Conservation (phyloP, 2,888 invertebrate genomes). For the Troglohyphantes excavatus region DNA sequence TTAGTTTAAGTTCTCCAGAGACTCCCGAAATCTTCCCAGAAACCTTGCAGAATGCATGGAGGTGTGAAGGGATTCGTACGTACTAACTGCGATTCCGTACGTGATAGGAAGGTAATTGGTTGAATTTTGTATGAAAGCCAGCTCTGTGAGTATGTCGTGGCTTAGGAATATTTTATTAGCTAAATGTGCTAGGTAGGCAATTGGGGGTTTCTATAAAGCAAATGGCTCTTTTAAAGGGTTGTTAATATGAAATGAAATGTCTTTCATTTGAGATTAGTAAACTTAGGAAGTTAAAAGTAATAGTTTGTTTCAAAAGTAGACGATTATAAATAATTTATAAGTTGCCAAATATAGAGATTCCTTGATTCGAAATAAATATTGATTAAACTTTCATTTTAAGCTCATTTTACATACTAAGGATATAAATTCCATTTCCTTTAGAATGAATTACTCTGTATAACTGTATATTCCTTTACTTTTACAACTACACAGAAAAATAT, state of each 20-base stretch:
- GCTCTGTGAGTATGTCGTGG: not conserved
- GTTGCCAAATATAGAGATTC: too few species aligned
- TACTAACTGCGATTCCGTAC: not conserved
- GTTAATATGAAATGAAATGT: not conserved
- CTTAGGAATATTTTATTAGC: not conserved
- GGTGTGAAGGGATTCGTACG: not conserved
- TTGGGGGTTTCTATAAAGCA: not conserved
- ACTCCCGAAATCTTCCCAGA: not conserved
- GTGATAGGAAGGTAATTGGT: not conserved
- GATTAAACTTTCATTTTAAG: too few species aligned
- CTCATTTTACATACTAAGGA: too few species aligned
- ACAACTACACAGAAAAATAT: too few species aligned
- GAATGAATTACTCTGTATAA: too few species aligned
- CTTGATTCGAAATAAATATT: too few species aligned
- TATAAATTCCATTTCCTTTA: too few species aligned
- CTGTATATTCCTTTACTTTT: too few species aligned
- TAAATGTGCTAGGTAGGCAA: not conserved
- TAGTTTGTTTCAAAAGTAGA: too few species aligned
- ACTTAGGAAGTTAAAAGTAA: not conserved
- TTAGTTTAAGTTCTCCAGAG: slow-evolving; percentile 47
- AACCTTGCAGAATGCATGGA: slow-evolving; percentile 38
- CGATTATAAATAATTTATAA: too few species aligned
- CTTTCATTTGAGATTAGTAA: not conserved
- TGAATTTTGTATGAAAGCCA: not conserved
- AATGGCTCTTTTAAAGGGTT: not conserved